Evolutionary conservation across 2,113 vertebrate genomes (phyloP).

Genomic region (Redunca redunca): DNA sequence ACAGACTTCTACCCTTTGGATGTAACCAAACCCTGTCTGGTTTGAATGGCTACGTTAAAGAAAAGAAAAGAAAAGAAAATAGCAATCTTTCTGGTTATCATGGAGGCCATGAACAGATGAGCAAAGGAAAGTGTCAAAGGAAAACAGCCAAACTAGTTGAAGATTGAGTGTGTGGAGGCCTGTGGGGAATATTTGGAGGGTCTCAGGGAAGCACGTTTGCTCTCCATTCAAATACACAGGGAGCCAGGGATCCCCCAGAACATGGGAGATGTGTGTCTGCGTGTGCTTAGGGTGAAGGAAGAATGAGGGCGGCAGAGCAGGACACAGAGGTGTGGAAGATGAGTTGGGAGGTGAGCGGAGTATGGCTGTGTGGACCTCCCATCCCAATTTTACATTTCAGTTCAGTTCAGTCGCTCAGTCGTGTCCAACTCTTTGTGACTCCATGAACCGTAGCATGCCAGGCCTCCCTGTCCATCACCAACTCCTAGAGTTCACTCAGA

Average conservation of each 20-base stretch:
- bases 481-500: no score
- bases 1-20: not conserved
- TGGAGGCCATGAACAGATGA: not conserved
- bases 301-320: not conserved
- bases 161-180: rapidly evolving
- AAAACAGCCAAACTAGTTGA: not conserved
- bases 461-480: no score
- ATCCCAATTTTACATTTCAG: not conserved
- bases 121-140: not conserved
- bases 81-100: not conserved
- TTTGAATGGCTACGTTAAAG: not conserved
- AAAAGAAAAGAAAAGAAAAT: not conserved
- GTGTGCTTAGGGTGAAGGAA: no score
- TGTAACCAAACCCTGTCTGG: not conserved
- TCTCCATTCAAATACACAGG: not conserved
- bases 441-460: no score
- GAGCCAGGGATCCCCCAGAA: not conserved
- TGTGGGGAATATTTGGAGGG: rapidly evolving
- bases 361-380: rapidly evolving
- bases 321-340: not conserved
- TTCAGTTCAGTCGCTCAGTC: no score
- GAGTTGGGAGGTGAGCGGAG: not conserved
- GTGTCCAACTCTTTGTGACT: no score
- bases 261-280: rapidly evolving
- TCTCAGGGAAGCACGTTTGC: rapidly evolving